Evolutionary conservation across 2,888 invertebrate genomes (phyloP).

Genomic region (Thysanoteuthis rhombus): DNA sequence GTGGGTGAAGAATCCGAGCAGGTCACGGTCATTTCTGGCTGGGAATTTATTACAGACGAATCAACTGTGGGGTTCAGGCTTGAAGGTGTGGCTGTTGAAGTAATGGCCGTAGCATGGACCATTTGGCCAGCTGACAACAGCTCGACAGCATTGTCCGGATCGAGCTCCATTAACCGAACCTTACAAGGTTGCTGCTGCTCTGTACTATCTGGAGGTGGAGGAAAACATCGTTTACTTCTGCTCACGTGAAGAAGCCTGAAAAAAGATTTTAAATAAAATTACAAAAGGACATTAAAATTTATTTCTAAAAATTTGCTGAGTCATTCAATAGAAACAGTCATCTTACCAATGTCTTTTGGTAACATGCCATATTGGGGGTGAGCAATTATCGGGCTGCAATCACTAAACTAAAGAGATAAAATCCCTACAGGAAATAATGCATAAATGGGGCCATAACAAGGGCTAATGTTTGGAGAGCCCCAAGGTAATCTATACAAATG

Average conservation of each 20-base stretch:
- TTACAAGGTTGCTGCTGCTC: not conserved
- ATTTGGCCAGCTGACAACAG: not conserved
- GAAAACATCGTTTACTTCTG: not conserved
- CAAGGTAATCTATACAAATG: too few relatives aligned
- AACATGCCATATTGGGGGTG: too few relatives aligned
- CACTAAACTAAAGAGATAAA: too few relatives aligned
- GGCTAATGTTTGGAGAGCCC: too few relatives aligned
- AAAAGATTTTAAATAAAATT: not conserved
- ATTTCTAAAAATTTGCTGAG: too few relatives aligned
- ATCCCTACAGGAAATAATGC: too few relatives aligned
- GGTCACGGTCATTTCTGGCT: not conserved
- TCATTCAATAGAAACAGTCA: too few relatives aligned
- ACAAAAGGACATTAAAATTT: too few relatives aligned
- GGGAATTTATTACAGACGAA: not conserved
- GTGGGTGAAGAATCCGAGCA: not conserved
- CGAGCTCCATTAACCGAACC: not conserved
- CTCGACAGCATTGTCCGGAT: not conserved
- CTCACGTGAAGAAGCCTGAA: not conserved
- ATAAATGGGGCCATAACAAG: too few relatives aligned
- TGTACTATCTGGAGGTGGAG: not conserved
- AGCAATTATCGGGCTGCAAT: too few relatives aligned
- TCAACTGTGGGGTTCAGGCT: not conserved
- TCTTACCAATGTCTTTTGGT: too few relatives aligned
- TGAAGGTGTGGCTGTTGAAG: not conserved
- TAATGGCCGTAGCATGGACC: not conserved